Evolutionary conservation across 1,140 invertebrate species (phyloP).

Genomic region (Nixonia krombeini): DNA sequence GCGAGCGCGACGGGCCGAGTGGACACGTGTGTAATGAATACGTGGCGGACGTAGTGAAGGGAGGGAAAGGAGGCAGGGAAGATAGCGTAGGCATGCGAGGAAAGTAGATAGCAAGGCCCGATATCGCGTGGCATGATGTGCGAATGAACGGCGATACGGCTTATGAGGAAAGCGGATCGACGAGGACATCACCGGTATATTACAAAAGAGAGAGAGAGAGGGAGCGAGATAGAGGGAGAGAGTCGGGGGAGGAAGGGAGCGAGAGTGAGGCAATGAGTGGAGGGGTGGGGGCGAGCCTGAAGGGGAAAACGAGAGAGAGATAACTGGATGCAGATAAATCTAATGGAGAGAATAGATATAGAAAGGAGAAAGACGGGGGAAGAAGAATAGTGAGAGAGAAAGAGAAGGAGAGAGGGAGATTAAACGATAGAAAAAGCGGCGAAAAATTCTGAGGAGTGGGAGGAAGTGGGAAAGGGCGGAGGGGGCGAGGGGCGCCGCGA

Average conservation of each 20-base stretch:
- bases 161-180: background rate
- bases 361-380: background rate
- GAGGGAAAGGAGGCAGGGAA: constrained; percentile 6
- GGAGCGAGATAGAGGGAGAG: constrained; percentile 8
- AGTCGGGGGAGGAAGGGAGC: constrained; percentile 1
- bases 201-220: constrained; percentile 5
- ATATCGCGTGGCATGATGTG: constrained; percentile 25
- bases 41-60: background rate
- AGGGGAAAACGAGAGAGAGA: constrained; percentile 3
- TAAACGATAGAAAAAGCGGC: background rate
- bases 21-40: constrained; percentile 12
- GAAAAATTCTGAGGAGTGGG: too few relatives aligned
- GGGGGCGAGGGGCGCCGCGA: too few relatives aligned
- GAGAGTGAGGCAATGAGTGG: constrained; percentile 4
- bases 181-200: too few relatives aligned
- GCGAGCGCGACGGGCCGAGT: background rate
- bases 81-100: constrained; percentile 44
- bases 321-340: constrained; percentile 1
- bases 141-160: constrained; percentile 12
- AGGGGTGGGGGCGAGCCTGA: constrained; percentile 1
- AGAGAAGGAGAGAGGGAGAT: background rate
- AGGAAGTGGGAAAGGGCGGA: too few relatives aligned
- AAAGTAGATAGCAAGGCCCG: constrained; percentile 42
- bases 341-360: background rate
- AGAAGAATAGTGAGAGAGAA: background rate